Base-by-base conservation (phyloP, 2,113 vertebrate species). In the Ophthalmolycus amberensis region DNA sequence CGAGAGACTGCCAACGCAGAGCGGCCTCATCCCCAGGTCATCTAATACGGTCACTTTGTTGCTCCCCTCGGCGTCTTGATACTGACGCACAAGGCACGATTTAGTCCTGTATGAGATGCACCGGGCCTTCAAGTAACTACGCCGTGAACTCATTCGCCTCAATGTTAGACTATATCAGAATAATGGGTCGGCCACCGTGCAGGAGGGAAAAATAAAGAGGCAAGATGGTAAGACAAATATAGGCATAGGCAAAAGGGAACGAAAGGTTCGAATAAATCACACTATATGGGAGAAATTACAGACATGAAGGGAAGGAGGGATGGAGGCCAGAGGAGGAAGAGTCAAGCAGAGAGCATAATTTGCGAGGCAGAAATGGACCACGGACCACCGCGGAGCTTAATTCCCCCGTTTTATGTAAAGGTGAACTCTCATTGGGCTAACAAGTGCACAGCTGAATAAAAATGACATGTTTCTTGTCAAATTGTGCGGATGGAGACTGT, bases 311-410 rank as follows among this genome's bases (percentile, higher is more conserved):
- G 65, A 79, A 6, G 12, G 60, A 77, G 58, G 18, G 66, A 74
- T 6, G 14, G 67, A 77, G 42, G 78, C 75, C 59, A 74, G 71
- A 76, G 18, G 68, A 75, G 85, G 78, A 82, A 77, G 79, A 86
- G 62, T 81, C 86, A 72, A 82, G 75, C 75, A n/a, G 71, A 78
- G 87, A 83, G 69, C 54, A 40, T 89, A 73, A 88, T 90, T 88
- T 87, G 74, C 7, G 0, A 58, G 77, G 20, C 75, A 64, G 59
- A 79, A 84, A 75, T 83, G 79, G 79, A 85, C 27, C 67, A 38
- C 1, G 48, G 79, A 66, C 71, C 38, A 73, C 77, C 60, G 81
- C 50, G 76, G 81, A 12, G 76, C 83, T 59, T 85, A 76, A 85
- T 83, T 84, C 56, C 42, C 59, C 22, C 0, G 38, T 70, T 81